Evolutionary conservation across 2,888 invertebrate species (phyloP).

Genomic region (Parascotia fuliginaria): DNA sequence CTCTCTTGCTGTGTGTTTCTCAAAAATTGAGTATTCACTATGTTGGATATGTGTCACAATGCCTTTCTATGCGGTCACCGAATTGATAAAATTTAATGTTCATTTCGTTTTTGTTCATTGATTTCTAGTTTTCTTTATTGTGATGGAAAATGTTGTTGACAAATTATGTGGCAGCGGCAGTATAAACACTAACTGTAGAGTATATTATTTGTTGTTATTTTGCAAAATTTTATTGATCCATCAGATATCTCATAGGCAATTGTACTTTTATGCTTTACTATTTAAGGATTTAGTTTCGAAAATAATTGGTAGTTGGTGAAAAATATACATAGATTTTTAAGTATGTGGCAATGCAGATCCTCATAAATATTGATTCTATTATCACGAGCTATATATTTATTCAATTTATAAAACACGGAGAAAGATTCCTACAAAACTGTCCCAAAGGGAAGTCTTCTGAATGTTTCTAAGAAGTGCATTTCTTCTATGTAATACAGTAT

Average conservation of each 20-base stretch:
- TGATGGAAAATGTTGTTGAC: slow-evolving; percentile 84
- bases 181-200: slow-evolving; percentile 68
- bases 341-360: slow-evolving; percentile 86
- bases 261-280: slow-evolving; percentile 76
- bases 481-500: slow-evolving; percentile 96
- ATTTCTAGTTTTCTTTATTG: slow-evolving; percentile 75
- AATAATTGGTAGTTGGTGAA: slow-evolving; percentile 79
- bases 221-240: slow-evolving; percentile 84
- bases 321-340: slow-evolving; percentile 86
- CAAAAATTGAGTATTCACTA: slow-evolving; percentile 79
- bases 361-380: slow-evolving; percentile 78
- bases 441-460: slow-evolving; percentile 91
- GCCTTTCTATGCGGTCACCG: slow-evolving; percentile 85
- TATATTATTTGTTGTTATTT: slow-evolving; percentile 82
- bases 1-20: slow-evolving; percentile 78
- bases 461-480: slow-evolving; percentile 96
- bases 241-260: slow-evolving; percentile 75
- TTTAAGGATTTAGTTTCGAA: slow-evolving; percentile 75
- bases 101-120: slow-evolving; percentile 73
- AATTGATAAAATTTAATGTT: slow-evolving; percentile 65
- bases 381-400: slow-evolving; percentile 76
- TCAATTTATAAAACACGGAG: slow-evolving; percentile 74
- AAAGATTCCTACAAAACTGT: slow-evolving; percentile 75
- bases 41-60: slow-evolving; percentile 85
- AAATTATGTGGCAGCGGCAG: slow-evolving; percentile 82